phyloP scores from a whole-genome alignment of 2,113 vertebrate species.

The Caloenas nicobarica region DNA sequence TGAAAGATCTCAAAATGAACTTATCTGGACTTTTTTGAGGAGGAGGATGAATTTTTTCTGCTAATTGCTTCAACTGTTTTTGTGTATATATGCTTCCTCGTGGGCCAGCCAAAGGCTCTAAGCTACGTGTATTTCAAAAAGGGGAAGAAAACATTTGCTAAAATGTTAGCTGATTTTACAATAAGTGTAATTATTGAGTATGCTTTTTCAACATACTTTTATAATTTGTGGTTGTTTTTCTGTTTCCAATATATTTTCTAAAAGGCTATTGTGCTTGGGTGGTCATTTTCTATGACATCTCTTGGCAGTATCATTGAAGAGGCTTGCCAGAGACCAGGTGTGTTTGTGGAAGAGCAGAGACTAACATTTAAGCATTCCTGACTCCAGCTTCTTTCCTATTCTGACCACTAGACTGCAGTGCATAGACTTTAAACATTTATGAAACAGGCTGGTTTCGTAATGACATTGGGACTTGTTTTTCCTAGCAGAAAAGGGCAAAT shows the following conservation, averaged over 20 bases:
- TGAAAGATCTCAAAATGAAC: neutral
- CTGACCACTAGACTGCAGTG: slow-evolving; percentile 57
- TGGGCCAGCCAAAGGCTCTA: neutral
- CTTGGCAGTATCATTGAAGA: slow-evolving; percentile 23
- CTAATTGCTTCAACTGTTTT: neutral
- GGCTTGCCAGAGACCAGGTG: neutral
- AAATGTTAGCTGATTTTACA: slow-evolving; percentile 27
- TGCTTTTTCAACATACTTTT: slow-evolving; percentile 26
- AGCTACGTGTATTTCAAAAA: neutral
- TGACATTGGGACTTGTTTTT: neutral
- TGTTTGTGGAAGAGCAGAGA: slow-evolving; percentile 20
- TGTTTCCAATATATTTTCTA: neutral
- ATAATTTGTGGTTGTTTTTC: neutral
- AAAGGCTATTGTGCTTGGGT: slow-evolving; percentile 34
- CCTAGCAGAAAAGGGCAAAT: neutral
- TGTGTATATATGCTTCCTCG: neutral
- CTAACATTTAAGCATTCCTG: neutral
- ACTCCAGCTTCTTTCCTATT: neutral
- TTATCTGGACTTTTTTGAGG: neutral
- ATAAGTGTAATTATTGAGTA: neutral
- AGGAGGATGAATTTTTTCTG: neutral
- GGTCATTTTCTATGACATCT: slow-evolving; percentile 33
- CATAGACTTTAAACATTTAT: neutral
- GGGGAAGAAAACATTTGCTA: neutral
- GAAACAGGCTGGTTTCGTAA: neutral